Percentiles rank a stretch among this genome's conserved stretches.
These are phyloP conservation scores for Cynopterus brachyotis DNA, from an alignment of 2,113 vertebrate genomes.

Conservation along the genomic window DNA sequence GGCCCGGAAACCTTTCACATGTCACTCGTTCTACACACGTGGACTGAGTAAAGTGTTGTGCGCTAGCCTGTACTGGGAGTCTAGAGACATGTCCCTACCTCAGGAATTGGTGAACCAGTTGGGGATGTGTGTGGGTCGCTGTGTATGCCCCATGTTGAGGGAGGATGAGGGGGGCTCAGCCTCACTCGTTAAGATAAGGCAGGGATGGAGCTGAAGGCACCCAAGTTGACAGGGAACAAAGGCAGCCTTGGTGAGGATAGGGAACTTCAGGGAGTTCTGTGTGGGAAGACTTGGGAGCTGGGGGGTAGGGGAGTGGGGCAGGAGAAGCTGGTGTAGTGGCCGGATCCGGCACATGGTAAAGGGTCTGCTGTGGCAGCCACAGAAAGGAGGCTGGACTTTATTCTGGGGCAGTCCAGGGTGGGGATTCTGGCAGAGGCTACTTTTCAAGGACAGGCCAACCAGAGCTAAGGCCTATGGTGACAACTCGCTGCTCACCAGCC, in stretches of 20 bases:
- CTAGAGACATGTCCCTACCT: background rate
- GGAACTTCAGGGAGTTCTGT: background rate
- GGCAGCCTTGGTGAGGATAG: background rate
- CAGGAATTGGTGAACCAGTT: background rate
- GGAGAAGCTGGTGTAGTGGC: background rate
- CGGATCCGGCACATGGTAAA: background rate
- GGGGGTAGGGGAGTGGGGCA: no score
- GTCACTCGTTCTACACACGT: background rate
- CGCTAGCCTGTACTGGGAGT: background rate
- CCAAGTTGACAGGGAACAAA: background rate
- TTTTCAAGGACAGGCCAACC: background rate
- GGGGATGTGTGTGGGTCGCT: accelerated
- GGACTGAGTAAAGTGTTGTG: background rate
- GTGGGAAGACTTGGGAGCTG: background rate
- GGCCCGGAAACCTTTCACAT: background rate
- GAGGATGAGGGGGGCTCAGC: accelerated
- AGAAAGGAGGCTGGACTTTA: background rate
- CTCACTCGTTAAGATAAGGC: background rate
- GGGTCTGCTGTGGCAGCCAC: background rate
- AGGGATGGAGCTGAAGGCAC: background rate
- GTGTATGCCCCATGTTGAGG: background rate
- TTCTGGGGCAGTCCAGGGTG: background rate
- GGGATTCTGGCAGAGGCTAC: background rate
- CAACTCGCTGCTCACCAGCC: background rate
- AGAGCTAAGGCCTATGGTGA: background rate